Evolutionary conservation across 2,797 vertebrate genomes (phyloP).

Genomic region (Macropodus opercularis): DNA sequence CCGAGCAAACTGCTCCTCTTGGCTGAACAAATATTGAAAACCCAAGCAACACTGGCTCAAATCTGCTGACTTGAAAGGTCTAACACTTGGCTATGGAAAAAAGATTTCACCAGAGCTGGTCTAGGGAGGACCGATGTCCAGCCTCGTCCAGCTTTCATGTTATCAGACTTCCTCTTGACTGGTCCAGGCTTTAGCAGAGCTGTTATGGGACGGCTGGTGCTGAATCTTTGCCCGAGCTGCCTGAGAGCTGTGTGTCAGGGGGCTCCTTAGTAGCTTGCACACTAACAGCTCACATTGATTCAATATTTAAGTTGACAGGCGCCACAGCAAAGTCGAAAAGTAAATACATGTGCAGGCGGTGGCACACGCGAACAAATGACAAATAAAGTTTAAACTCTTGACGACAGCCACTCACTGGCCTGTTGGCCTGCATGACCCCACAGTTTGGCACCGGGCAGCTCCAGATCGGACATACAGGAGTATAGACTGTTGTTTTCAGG

Average conservation of each 20-base stretch:
- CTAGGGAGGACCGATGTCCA: constrained; percentile 12
- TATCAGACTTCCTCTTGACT: constrained; percentile 23
- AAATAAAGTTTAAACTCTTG: constrained; percentile 49
- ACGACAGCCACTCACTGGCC: constrained; percentile 31
- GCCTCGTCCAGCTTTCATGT: constrained; percentile 26
- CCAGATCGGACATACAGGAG: constrained; percentile 24
- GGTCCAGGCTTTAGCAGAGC: constrained; percentile 36
- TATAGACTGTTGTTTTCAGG: constrained; percentile 13
- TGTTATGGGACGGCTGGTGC: constrained; percentile 30
- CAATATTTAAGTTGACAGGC: constrained; percentile 46
- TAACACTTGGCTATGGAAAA: constrained; percentile 26
- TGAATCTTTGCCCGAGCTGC: constrained; percentile 42
- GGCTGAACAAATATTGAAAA: constrained; percentile 26
- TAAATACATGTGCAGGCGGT: constrained; percentile 26
- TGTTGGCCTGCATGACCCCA: constrained; percentile 37
- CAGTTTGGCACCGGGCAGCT: constrained; percentile 26
- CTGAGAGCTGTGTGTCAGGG: constrained; percentile 28
- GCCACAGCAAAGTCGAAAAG: constrained; percentile 24
- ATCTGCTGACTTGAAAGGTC: constrained; percentile 24
- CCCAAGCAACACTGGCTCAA: constrained; percentile 11
- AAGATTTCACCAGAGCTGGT: constrained; percentile 12
- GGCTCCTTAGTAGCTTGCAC: constrained; percentile 49
- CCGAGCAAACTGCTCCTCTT: constrained; percentile 1
- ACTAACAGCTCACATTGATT: constrained; percentile 42
- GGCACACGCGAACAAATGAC: constrained; percentile 24